These are phyloP conservation scores for Notodonta ziczac DNA, from an alignment of 2,888 invertebrate species.

Conservation along the genomic window DNA sequence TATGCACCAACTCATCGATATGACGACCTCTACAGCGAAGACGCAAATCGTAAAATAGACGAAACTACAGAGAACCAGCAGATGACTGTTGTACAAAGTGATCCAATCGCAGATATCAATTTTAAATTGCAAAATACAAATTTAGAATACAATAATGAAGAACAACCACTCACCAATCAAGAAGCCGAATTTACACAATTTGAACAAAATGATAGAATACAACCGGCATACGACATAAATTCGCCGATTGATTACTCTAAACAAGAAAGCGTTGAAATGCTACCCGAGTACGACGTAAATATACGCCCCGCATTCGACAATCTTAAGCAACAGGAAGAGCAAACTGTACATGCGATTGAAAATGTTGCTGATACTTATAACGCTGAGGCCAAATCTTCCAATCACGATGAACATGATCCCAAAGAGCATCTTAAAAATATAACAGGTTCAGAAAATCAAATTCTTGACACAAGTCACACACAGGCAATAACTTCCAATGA, in stretches of 20 bases:
- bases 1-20: conserved; percentile 1
- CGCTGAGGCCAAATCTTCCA: conserved; percentile 4
- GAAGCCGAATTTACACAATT: conserved; percentile 10
- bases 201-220: conserved; percentile 5
- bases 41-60: conserved; percentile 3
- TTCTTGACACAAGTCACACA: conserved; percentile 26
- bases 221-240: conserved; percentile 10
- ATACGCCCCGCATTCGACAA: neutral
- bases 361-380: conserved; percentile 6
- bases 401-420: conserved; percentile 19
- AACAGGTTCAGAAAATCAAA: conserved; percentile 21
- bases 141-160: conserved; percentile 21
- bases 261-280: conserved; percentile 7
- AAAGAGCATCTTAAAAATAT: conserved; percentile 18
- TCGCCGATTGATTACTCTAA: neutral
- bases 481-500: conserved; percentile 30
- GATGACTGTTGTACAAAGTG: neutral
- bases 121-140: conserved; percentile 21
- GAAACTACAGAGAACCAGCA: neutral
- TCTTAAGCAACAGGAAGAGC: conserved; percentile 8
- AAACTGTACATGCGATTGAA: conserved; percentile 4
- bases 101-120: conserved; percentile 16
- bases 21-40: conserved; percentile 1
- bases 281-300: conserved; percentile 9
- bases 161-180: conserved; percentile 9